A percentile compares a stretch with the other conserved stretches of the same genome.
phyloP scores from a whole-genome alignment of 2,888 invertebrate genomes.

The Hyalella azteca region DNA sequence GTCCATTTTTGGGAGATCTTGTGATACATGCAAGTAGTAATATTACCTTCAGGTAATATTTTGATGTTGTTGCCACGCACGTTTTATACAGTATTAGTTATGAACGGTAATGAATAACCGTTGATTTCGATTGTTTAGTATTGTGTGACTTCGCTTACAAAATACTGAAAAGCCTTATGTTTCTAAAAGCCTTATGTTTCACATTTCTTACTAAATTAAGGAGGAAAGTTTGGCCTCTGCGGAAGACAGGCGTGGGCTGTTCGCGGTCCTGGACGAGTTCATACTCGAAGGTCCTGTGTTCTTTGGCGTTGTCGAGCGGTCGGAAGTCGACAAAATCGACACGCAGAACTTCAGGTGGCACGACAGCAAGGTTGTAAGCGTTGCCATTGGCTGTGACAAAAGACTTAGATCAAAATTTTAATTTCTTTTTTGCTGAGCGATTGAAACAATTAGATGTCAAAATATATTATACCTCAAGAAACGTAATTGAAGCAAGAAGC shows the following conservation, averaged over 20 bases:
- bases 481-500: too few species aligned
- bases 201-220: conserved; percentile 66
- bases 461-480: too few species aligned
- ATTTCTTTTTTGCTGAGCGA: not conserved
- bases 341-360: conserved; percentile 65
- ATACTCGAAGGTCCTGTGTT: conserved; percentile 74
- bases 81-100: too few species aligned
- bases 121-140: too few species aligned
- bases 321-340: conserved; percentile 72
- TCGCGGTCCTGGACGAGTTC: conserved; percentile 64
- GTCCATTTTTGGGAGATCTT: too few species aligned
- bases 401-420: not conserved
- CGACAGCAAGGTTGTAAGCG: conserved; percentile 12
- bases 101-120: too few species aligned
- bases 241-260: conserved; percentile 70
- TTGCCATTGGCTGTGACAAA: conserved; percentile 11
- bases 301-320: conserved; percentile 72
- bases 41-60: too few species aligned
- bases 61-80: too few species aligned
- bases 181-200: too few species aligned
- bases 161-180: too few species aligned
- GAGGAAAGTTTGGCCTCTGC: conserved; percentile 76
- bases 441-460: not conserved
- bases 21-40: too few species aligned
- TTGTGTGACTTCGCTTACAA: too few species aligned